Evolutionary conservation across 1,140 invertebrate genomes (phyloP), one percentile per base, ranked within the genome.

Genomic region (Dinoponera quadriceps): DNA sequence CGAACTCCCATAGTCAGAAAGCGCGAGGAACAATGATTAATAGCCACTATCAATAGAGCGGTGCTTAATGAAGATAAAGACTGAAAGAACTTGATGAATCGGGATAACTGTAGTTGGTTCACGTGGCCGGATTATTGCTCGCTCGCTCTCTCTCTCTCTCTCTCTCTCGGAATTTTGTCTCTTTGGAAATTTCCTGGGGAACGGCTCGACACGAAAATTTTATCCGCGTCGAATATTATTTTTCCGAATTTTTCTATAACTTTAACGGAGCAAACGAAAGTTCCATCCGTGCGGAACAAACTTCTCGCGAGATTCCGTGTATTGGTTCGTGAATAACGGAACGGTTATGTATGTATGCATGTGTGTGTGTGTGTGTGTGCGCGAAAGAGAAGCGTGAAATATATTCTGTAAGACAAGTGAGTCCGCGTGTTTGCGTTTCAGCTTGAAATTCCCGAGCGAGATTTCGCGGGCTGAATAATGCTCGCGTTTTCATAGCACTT

Each of bases 391-490:
- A 68, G 11, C 1, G 20, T 9, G 33, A 66, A 69, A 44, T 55
- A 13, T 29, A 60, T 77, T 55, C 48, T 33, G 51, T 11, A 44
- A 44, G 22, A 68, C 18, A 25, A 66, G 16, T n/a, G 13, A n/a
- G 9, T 62, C 59, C 11, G 44, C 20, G 18, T 48, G 22, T 78
- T 54, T 77, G 44, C 38, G 29, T 66, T n/a, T 51, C 57, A 22
- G 11, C 13, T 51, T 66, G 33, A 68, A 66, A 49, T 68, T 78
- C 25, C 7, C 18, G 29, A 13, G 51, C 18, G 14, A 44, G 33
- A 54, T 68, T 38, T 78, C 65, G 63, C 48, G 62, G 62, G 13
- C 48, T 80, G 51, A 71, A 71, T 80, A 80, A 71, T 71, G 27
- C 9, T 2, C n/a, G 25, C 2, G 27, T 11, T 57, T 69, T 69